A percentile compares a stretch with the other conserved stretches of the same genome.
phyloP scores from a whole-genome alignment of 2,888 invertebrate species.

The Ectemnius lituratus region DNA sequence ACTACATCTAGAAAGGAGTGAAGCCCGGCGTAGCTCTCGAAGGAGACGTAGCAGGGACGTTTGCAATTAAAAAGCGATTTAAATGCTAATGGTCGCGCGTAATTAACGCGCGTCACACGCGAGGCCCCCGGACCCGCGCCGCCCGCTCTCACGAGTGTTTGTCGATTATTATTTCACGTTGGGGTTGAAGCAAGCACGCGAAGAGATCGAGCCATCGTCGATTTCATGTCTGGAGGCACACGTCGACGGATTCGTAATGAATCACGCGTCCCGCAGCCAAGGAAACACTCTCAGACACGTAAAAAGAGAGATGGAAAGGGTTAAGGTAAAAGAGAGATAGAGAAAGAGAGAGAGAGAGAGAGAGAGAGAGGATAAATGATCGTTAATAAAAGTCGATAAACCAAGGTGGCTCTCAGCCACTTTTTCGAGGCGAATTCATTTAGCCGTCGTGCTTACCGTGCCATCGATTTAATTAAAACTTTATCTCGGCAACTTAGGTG shows the following conservation, averaged over 20 bases:
- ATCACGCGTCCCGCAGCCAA: conserved; percentile 47
- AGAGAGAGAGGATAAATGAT: conserved; percentile 22
- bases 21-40: neutral
- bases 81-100: conserved; percentile 69
- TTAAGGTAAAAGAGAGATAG: too few relatives aligned
- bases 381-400: conserved; percentile 56
- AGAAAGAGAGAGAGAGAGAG: too few relatives aligned
- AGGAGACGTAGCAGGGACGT: conserved; percentile 47
- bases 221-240: conserved; percentile 44
- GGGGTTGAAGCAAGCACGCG: conserved; percentile 39
- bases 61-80: conserved; percentile 71
- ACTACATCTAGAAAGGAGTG: conserved; percentile 26
- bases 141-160: conserved; percentile 15
- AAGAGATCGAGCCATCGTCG: conserved; percentile 43
- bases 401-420: conserved; percentile 1
- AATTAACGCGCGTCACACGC: conserved; percentile 65
- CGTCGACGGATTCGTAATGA: conserved; percentile 57
- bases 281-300: conserved; percentile 8
- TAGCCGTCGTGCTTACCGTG: conserved; percentile 2
- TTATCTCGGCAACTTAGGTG: neutral
- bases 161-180: conserved; percentile 59
- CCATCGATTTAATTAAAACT: conserved; percentile 1
- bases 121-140: conserved; percentile 41
- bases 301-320: too few relatives aligned
- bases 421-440: conserved; percentile 20